Evolutionary conservation across 2,797 vertebrate genomes (phyloP), one percentile per base, ranked within the genome.

Genomic region (Acanthurus tractus): DNA sequence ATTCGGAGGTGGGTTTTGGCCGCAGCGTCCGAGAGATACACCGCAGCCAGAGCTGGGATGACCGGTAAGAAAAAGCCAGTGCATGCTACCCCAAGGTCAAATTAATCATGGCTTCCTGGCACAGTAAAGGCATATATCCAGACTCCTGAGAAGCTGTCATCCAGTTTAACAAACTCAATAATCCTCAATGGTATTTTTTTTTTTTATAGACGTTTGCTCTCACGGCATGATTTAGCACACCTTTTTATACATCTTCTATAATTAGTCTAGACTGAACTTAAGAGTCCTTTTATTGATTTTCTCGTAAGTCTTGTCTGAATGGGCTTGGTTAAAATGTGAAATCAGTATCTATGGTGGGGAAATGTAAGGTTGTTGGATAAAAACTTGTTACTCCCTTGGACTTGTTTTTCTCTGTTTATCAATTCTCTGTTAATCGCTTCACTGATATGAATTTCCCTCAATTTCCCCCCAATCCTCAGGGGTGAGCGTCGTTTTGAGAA

Each of bases 11-110:
- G 53, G 95, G 96, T 14, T 98, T 98, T 20, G 92, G 96, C 53
- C 96, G 97, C 38, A 94, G 91, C 3, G 94, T 92, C 42, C 89
- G 97, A 63, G 97, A 98, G 90, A 97, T 98, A 57, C 96, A 97
- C 80, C 96, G 97, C 50, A 97, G 97, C 92, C 97, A 98, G 93
- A 98, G 97, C 86, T 98, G 97, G 97, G 97, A 98, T 29, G 97
- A 98, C 92, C 92, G 97, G 97, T 98, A 87, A 83, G 86, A 63
- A 70, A 48, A 29, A 6, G 10, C 17, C 42, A 17, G 10, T 65
- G 10, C 1, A 69, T 38, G 1, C 2, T 8, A 17, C 13, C 2
- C 2, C 1, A 64, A 4, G 49, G 8, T 70, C 29, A 17, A 59
- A 64, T 29, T 40, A 29, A 40, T 72, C 44, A 29, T 29, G 20